These are phyloP conservation scores for Austrolebias charrua DNA, from an alignment of 2,797 vertebrate species.

Conservation along the genomic window DNA sequence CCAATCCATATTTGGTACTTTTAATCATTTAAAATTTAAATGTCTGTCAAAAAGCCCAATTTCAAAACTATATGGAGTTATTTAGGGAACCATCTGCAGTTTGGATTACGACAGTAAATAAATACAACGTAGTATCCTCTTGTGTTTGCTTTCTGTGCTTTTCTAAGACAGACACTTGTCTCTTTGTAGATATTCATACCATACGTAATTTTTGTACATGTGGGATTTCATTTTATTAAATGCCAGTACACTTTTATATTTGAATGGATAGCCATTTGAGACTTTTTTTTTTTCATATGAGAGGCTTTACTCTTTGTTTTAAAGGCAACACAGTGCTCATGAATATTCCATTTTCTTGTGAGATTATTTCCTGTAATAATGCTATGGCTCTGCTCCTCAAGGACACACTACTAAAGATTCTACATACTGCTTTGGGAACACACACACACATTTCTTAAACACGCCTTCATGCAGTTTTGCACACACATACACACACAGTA, in stretches of 20 bases:
- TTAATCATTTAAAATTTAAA: background rate
- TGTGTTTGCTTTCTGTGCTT: slow-evolving; percentile 9
- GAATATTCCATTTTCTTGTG: slow-evolving; percentile 77
- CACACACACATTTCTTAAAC: slow-evolving; percentile 22
- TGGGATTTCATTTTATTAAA: slow-evolving; percentile 61
- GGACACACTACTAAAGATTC: slow-evolving; percentile 58
- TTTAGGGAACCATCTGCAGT: slow-evolving; percentile 29
- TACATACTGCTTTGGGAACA: slow-evolving; percentile 49
- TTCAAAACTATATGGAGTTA: slow-evolving; percentile 23
- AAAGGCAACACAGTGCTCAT: slow-evolving; percentile 70
- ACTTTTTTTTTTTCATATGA: slow-evolving; percentile 34
- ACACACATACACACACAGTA: slow-evolving; percentile 14
- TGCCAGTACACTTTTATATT: slow-evolving; percentile 45
- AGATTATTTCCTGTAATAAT: slow-evolving; percentile 76
- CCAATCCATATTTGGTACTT: background rate
- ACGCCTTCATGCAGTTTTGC: slow-evolving; percentile 7
- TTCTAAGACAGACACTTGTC: slow-evolving; percentile 11
- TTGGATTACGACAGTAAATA: slow-evolving; percentile 21
- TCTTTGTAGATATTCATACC: slow-evolving; percentile 39
- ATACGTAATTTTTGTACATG: slow-evolving; percentile 64
- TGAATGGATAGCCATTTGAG: slow-evolving; percentile 40
- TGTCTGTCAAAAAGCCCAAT: slow-evolving; percentile 21
- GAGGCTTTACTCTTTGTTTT: slow-evolving; percentile 69
- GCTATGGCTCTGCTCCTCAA: slow-evolving; percentile 62
- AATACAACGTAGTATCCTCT: slow-evolving; percentile 18